These are phyloP conservation scores for Eidolon dupreanum DNA, from an alignment of 2,797 vertebrate genomes.

Conservation along the genomic window DNA sequence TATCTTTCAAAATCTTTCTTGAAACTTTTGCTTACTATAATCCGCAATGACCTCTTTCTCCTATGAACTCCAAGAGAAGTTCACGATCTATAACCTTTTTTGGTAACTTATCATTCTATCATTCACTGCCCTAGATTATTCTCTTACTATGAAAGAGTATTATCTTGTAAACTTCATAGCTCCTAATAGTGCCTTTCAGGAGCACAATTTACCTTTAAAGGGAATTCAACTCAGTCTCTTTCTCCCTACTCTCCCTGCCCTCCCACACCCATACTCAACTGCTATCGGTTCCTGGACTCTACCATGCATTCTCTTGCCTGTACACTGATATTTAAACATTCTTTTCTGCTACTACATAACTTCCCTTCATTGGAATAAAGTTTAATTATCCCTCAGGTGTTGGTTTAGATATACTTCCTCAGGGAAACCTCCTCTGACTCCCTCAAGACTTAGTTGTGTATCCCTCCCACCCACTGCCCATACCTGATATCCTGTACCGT, in stretches of 20 bases:
- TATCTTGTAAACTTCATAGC: background rate
- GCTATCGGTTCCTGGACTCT: background rate
- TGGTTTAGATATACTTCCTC: background rate
- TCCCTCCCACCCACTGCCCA: background rate
- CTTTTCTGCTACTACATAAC: background rate
- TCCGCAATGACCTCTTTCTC: background rate
- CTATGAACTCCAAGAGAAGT: background rate
- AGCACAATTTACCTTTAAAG: background rate
- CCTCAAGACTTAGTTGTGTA: background rate
- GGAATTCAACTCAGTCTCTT: background rate
- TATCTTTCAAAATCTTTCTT: background rate
- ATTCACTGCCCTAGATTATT: background rate
- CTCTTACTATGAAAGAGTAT: background rate
- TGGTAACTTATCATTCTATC: background rate
- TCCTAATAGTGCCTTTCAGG: background rate
- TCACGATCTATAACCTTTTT: background rate
- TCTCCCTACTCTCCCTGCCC: background rate
- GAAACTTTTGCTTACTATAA: background rate
- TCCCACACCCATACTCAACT: background rate
- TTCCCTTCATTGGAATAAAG: background rate
- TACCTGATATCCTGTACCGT: background rate
- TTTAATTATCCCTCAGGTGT: background rate
- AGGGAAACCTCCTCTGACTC: background rate
- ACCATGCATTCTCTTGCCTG: background rate
- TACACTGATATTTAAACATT: background rate